These are phyloP conservation scores for Semibalanus balanoides DNA, from an alignment of 1,140 invertebrate genomes.

Conservation along the genomic window DNA sequence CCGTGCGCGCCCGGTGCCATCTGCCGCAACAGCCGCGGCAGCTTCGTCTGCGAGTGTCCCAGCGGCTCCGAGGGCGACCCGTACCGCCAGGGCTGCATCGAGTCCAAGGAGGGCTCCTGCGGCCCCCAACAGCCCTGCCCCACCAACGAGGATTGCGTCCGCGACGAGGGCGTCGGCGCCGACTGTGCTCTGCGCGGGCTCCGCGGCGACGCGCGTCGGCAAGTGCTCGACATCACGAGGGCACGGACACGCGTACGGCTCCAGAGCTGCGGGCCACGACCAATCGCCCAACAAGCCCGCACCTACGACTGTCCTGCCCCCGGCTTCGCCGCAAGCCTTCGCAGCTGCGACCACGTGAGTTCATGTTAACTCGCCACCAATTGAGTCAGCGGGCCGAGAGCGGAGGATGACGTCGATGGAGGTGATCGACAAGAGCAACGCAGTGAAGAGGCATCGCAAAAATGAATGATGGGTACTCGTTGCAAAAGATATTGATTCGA, in stretches of 20 bases:
- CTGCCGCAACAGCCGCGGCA: constrained; percentile 72
- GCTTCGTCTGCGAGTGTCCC: constrained; percentile 74
- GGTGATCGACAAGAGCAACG: too few relatives aligned
- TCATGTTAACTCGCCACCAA: neutral
- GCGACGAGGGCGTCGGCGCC: constrained; percentile 49
- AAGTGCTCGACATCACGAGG: constrained; percentile 79
- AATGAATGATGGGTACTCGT: too few relatives aligned
- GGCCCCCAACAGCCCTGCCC: constrained; percentile 59
- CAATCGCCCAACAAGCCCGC: constrained; percentile 77
- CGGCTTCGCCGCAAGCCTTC: constrained; percentile 75
- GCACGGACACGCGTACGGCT: constrained; percentile 49
- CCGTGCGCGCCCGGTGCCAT: constrained; percentile 67
- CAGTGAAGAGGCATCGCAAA: too few relatives aligned
- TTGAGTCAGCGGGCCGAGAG: too few relatives aligned
- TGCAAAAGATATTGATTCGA: too few relatives aligned
- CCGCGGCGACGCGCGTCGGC: constrained; percentile 45
- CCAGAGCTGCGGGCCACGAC: too few relatives aligned
- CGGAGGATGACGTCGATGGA: too few relatives aligned
- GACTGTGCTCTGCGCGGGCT: constrained; percentile 84
- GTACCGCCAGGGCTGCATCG: constrained; percentile 51
- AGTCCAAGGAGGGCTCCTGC: constrained; percentile 45
- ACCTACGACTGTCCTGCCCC: constrained; percentile 82
- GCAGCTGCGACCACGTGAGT: constrained; percentile 45
- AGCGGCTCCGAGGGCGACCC: constrained; percentile 43
- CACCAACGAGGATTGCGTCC: constrained; percentile 64